Base-by-base conservation (phyloP, 2,888 invertebrate species). In the Ganaspis brasiliensis region DNA sequence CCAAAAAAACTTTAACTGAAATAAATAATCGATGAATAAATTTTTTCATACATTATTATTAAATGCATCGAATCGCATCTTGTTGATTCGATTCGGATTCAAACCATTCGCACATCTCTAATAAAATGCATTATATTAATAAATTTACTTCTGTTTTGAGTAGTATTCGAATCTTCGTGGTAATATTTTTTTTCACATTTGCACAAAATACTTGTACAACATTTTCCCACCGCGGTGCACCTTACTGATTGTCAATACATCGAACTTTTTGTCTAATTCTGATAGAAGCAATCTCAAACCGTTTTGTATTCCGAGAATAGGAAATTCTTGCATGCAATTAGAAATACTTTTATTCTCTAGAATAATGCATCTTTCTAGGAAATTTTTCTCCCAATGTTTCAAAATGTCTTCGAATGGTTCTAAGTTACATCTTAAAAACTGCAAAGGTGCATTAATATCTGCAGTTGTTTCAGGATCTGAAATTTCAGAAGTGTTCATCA, bases 371-470 rank as follows among this genome's bases (percentile, higher is more conserved):
- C 49, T 49, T n/a, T 49, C n/a, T 14, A 16, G 6, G 16, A 3
- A 49, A 49, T 1, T 49, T 49, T 49, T 49, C 0, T 3, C n/a
- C 49, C 49, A 49, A 49, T 49, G n/a, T 16, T 49, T 49, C 16
- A 49, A 49, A 49, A 49, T 49, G 3, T 49, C 49, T 49, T 49
- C 49, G 14, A 59, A 59, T 14, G 26, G 59, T 59, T 59, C 59
- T 21, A 59, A 59, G n/a, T 59, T 59, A 59, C 59, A 21, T 31
- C 24, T 59, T 59, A 59, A 59, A 59, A 59, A 59, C 1, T 59
- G 26, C 6, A 59, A 24, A 24, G 59, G 21, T 4, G 59, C 59
- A 59, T 31, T 59, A 21, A 26, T 59, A 21, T 59, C 59, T 59
- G 31, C 16, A 49, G 4, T 49, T 49, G 6, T 16, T 49, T 59